These are phyloP conservation scores for Lysiphlebus fabarum DNA, from an alignment of 1,140 invertebrate genomes.

Conservation along the genomic window DNA sequence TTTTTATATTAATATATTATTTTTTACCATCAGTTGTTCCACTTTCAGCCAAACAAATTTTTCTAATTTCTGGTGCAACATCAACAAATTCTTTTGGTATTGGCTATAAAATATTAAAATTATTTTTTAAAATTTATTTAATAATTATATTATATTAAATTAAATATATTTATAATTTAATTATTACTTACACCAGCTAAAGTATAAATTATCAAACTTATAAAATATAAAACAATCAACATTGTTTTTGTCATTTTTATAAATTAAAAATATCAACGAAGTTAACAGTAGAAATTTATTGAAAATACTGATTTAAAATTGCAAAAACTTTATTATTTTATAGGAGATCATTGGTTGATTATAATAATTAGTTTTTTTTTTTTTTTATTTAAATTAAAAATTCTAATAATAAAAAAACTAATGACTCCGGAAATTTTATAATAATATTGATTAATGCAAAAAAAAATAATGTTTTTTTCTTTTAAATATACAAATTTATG, in stretches of 20 bases:
- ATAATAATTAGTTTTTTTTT: too few relatives aligned
- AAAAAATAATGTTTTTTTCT: too few relatives aligned
- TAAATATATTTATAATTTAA: background rate
- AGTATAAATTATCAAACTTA: background rate
- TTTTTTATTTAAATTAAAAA: too few relatives aligned
- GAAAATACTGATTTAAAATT: too few relatives aligned
- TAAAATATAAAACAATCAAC: background rate
- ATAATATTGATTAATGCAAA: too few relatives aligned
- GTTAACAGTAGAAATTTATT: background rate
- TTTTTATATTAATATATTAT: conserved; percentile 1
- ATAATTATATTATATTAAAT: background rate
- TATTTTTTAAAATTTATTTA: conserved; percentile 1
- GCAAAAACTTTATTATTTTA: too few relatives aligned
- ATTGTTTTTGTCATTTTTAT: conserved; percentile 13
- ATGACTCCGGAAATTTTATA: too few relatives aligned
- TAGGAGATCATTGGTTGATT: too few relatives aligned
- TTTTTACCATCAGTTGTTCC: conserved; percentile 31
- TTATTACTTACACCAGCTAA: conserved; percentile 13
- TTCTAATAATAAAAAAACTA: too few relatives aligned
- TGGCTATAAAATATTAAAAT: conserved; percentile 19
- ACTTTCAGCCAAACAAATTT: conserved; percentile 38
- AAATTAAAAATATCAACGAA: background rate
- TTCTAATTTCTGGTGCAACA: conserved; percentile 32
- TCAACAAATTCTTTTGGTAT: conserved; percentile 35
- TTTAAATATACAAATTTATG: too few relatives aligned